phyloP scores from a whole-genome alignment of 2,797 vertebrate species.

The Xenentodon cancila region DNA sequence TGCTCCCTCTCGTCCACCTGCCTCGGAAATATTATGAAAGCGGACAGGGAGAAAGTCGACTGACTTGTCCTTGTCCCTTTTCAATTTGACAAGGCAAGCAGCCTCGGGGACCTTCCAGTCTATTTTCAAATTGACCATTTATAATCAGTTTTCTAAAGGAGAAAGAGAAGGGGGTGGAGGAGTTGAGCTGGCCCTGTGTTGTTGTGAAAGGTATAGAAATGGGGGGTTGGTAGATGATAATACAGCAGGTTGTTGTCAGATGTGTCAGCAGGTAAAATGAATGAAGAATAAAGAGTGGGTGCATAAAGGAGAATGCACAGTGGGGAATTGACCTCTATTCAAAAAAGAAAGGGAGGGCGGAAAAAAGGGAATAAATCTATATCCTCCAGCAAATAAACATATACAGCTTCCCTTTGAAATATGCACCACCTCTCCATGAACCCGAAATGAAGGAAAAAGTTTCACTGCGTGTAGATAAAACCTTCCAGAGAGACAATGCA shows the following conservation, averaged over 20 bases:
- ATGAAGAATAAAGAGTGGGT: conserved; percentile 69
- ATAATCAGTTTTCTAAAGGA: conserved; percentile 84
- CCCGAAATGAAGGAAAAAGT: conserved; percentile 49
- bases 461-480: conserved; percentile 15
- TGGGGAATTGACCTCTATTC: conserved; percentile 75
- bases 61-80: conserved; percentile 83
- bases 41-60: conserved; percentile 69
- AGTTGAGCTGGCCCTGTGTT: conserved; percentile 52
- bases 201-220: conserved; percentile 63
- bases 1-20: conserved; percentile 67
- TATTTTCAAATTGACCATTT: conserved; percentile 88
- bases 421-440: conserved; percentile 71
- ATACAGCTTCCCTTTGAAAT: conserved; percentile 54
- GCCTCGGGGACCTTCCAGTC: conserved; percentile 84
- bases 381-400: conserved; percentile 69
- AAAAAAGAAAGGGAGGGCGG: conserved; percentile 40
- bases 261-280: conserved; percentile 77
- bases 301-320: conserved; percentile 67
- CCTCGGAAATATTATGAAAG: conserved; percentile 69
- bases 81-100: conserved; percentile 84
- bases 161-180: conserved; percentile 66
- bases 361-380: conserved; percentile 58
- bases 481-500: conserved; percentile 48
- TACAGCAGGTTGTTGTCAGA: conserved; percentile 75
- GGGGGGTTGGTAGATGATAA: conserved; percentile 71